phyloP scores from a whole-genome alignment of 2,113 vertebrate species.

The Coregonus clupeaformis region DNA sequence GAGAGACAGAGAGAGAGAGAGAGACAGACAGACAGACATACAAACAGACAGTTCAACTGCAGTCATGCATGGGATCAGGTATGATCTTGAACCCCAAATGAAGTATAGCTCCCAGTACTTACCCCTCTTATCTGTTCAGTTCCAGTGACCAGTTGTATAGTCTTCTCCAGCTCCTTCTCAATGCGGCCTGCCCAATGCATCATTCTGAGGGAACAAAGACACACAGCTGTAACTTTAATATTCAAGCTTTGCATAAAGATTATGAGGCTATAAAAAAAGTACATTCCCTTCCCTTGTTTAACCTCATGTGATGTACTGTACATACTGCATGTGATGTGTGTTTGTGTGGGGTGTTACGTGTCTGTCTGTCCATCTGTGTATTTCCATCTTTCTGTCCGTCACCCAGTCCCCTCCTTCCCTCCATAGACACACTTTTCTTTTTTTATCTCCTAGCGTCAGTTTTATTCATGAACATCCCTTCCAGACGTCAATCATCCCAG shows the following conservation, averaged over 20 bases:
- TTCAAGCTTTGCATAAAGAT: too few species aligned
- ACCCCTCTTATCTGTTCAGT: constrained; percentile 79
- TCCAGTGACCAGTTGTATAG: constrained; percentile 79
- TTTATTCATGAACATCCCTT: constrained; percentile 48
- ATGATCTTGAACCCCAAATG: not conserved
- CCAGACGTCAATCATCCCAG: constrained; percentile 21
- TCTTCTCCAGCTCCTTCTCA: constrained; percentile 82
- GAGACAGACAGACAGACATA: too few species aligned
- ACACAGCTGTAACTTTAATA: not conserved
- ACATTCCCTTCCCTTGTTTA: too few species aligned
- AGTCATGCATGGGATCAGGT: not conserved
- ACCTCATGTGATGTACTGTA: not conserved
- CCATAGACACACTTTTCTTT: not conserved
- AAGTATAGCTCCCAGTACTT: constrained; percentile 35
- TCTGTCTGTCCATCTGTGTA: constrained; percentile 3
- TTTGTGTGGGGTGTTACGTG: constrained; percentile 1
- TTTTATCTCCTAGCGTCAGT: not conserved
- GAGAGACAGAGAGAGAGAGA: not conserved
- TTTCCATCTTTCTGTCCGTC: constrained; percentile 15
- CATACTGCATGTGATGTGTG: not conserved
- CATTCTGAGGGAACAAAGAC: constrained; percentile 69
- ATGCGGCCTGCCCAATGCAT: constrained; percentile 81
- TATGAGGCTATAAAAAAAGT: not conserved
- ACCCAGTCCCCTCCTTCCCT: not conserved
- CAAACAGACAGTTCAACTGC: not conserved